phyloP scores from a whole-genome alignment of 2,113 vertebrate species.

The Oplegnathus fasciatus region DNA sequence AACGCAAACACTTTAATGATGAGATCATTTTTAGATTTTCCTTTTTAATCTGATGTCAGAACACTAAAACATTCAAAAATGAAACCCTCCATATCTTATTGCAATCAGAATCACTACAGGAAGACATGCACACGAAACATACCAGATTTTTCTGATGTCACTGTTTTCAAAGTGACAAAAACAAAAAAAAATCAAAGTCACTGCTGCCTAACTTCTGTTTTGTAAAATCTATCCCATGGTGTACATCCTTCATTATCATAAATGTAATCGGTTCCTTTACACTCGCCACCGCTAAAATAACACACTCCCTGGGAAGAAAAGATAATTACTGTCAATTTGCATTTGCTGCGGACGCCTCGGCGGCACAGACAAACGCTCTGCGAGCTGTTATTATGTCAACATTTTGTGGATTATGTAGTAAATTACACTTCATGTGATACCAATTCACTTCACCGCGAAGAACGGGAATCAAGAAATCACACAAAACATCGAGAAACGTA shows the following conservation, averaged over 20 bases:
- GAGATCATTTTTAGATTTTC: neutral
- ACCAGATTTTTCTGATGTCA: neutral
- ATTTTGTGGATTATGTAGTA: conserved; percentile 20
- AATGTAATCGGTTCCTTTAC: conserved; percentile 20
- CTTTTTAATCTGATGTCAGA: neutral
- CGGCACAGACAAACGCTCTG: conserved; percentile 13
- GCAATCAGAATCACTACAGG: neutral
- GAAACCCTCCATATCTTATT: neutral
- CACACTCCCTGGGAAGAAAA: conserved; percentile 46
- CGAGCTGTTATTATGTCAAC: conserved; percentile 10
- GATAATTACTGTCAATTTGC: conserved; percentile 57
- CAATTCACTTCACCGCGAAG: conserved; percentile 15
- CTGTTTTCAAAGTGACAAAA: neutral
- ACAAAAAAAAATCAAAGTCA: neutral
- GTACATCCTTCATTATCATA: conserved; percentile 28
- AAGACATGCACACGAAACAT: neutral
- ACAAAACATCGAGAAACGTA: neutral
- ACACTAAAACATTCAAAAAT: neutral
- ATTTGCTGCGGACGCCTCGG: conserved; percentile 41
- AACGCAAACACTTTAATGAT: neutral
- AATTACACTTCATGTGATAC: conserved; percentile 26
- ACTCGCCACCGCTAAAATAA: conserved; percentile 17
- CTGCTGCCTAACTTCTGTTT: conserved; percentile 1
- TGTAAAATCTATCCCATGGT: neutral
- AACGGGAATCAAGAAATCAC: neutral